Conservation (phyloP, 2,888 invertebrate genomes). For the Caradrina kadenii region DNA sequence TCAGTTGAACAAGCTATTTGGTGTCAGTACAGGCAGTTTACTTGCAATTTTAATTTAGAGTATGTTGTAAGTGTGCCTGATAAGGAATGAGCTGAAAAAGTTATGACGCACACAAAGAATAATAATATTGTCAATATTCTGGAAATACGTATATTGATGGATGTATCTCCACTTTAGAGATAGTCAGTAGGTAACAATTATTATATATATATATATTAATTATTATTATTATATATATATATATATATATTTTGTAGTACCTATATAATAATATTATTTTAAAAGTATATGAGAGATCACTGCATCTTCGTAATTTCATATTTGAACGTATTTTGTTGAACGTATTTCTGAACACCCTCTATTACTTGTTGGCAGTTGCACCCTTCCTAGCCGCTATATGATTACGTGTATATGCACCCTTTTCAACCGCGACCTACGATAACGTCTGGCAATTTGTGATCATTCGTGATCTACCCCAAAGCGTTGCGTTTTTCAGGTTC, state of each 20-base stretch:
- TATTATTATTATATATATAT: too few relatives aligned
- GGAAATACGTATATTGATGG: too few relatives aligned
- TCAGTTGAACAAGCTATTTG: neutral
- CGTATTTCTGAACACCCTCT: constrained; percentile 17
- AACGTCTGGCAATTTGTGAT: constrained; percentile 75
- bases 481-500: constrained; percentile 57
- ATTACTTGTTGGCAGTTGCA: constrained; percentile 24
- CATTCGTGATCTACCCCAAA: constrained; percentile 65
- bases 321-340: neutral
- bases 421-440: constrained; percentile 77
- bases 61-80: neutral
- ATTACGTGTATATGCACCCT: constrained; percentile 60
- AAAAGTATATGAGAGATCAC: neutral
- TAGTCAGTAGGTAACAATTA: too few relatives aligned
- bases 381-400: constrained; percentile 21
- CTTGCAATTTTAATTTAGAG: neutral
- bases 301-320: neutral
- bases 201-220: too few relatives aligned
- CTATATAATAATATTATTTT: neutral
- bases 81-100: too few relatives aligned
- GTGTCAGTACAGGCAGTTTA: too few relatives aligned
- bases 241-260: too few relatives aligned
- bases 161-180: neutral
- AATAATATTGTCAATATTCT: too few relatives aligned
- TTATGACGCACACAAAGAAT: too few relatives aligned